A percentile compares a stretch with the other conserved stretches of the same genome.
Conservation (phyloP, 2,113 vertebrate genomes). For the Oryzias melastigma region DNA sequence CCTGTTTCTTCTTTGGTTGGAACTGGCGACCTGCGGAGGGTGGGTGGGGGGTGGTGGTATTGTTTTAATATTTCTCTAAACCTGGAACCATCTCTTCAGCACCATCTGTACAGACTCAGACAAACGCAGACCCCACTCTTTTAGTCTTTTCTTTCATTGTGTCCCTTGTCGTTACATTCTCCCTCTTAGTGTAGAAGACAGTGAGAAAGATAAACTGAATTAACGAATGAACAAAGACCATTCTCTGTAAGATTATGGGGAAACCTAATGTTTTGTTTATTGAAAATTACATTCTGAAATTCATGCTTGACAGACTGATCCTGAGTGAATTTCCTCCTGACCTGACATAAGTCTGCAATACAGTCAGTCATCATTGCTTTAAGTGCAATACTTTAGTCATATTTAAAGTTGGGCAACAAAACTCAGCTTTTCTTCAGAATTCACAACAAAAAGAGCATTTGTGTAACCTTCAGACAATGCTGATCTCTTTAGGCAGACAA, state of each 20-base stretch:
- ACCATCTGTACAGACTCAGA: no score
- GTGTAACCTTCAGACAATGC: not conserved
- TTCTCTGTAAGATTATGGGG: not conserved
- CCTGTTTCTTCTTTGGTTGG: no score
- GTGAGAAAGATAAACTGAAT: no score
- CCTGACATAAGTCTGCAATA: not conserved
- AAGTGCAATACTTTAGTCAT: not conserved
- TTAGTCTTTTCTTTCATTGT: no score
- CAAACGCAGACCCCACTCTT: no score
- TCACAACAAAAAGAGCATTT: not conserved
- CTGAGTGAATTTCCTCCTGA: constrained; percentile 10
- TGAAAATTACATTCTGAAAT: not conserved
- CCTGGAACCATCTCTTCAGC: no score
- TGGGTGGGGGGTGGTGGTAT: no score
- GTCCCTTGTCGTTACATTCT: no score
- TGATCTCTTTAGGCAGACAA: no score
- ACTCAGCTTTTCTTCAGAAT: not conserved
- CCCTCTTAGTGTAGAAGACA: no score
- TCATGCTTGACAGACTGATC: constrained; percentile 4
- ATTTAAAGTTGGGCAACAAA: not conserved
- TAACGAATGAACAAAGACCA: not conserved
- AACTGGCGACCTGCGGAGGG: no score
- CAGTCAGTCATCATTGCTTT: not conserved
- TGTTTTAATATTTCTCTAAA: no score
- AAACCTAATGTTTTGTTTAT: not conserved